Percentiles rank a stretch among this genome's conserved stretches.
Evolutionary conservation across 2,888 invertebrate species (phyloP).

Genomic region (Chaetogeoica ovagalla): DNA sequence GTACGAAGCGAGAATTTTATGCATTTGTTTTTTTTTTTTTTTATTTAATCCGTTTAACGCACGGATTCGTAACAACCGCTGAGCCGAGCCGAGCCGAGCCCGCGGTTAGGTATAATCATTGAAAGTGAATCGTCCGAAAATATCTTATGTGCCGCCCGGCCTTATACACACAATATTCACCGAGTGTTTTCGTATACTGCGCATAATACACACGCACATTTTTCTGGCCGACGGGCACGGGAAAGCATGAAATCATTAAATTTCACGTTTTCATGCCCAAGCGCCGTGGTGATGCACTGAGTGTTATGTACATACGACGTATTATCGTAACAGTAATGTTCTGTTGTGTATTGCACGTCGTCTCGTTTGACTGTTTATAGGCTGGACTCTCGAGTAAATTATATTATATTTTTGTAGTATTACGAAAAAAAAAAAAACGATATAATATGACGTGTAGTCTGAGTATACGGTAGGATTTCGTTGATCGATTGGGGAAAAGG

Average conservation of each 20-base stretch:
- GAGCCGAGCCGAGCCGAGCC: constrained; percentile 1
- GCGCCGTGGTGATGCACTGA: neutral
- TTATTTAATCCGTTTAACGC: constrained; percentile 40
- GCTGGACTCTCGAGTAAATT: no score
- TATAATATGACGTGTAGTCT: no score
- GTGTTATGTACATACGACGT: neutral
- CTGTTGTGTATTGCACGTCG: no score
- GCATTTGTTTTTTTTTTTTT: no score
- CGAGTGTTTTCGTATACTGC: no score
- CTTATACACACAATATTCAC: neutral
- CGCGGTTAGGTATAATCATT: constrained; percentile 28
- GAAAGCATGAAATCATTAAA: constrained; percentile 52
- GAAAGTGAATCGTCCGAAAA: constrained; percentile 46
- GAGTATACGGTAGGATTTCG: no score
- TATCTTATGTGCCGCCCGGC: neutral
- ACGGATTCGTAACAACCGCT: neutral
- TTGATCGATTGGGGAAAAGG: no score
- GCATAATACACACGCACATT: neutral
- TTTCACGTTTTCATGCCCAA: constrained; percentile 38
- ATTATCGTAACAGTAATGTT: no score
- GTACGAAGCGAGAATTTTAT: neutral
- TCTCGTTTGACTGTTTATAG: no score
- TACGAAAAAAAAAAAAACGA: no score
- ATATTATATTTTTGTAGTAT: no score
- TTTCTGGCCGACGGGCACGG: constrained; percentile 37